Conservation (phyloP, 2,888 invertebrate species). For the Limnephilus lunatus region DNA sequence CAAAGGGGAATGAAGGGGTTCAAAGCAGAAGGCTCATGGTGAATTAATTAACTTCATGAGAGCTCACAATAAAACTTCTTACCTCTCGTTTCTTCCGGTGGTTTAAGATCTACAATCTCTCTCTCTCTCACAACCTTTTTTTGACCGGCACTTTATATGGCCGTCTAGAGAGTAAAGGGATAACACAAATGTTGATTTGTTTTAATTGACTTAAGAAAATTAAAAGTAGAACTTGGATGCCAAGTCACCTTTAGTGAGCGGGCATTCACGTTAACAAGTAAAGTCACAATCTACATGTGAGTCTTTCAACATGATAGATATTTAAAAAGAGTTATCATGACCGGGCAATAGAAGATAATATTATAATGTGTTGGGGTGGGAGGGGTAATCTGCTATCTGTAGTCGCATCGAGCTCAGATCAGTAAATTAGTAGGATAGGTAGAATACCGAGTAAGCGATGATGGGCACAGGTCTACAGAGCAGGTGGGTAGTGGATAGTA, state of each 20-base stretch:
- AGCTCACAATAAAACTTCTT: constrained; percentile 70
- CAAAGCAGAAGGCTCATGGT: constrained; percentile 27
- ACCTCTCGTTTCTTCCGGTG: constrained; percentile 76
- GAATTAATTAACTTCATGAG: constrained; percentile 62
- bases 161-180: constrained; percentile 83
- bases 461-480: constrained; percentile 73
- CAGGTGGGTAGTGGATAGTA: constrained; percentile 70
- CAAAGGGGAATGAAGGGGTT: constrained; percentile 22
- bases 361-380: constrained; percentile 29
- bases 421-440: constrained; percentile 64
- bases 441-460: constrained; percentile 63
- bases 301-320: constrained; percentile 59
- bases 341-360: constrained; percentile 50
- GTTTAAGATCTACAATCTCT: constrained; percentile 75
- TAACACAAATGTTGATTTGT: constrained; percentile 72
- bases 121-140: constrained; percentile 78
- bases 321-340: constrained; percentile 51
- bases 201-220: constrained; percentile 63
- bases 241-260: constrained; percentile 56
- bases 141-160: constrained; percentile 80
- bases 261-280: constrained; percentile 56
- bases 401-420: constrained; percentile 60
- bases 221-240: constrained; percentile 58
- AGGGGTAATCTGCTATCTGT: constrained; percentile 64
- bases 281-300: constrained; percentile 46